Evolutionary conservation across 2,888 invertebrate genomes (phyloP), one percentile per base, ranked within the genome.

Genomic region (Eurytoma californica): DNA sequence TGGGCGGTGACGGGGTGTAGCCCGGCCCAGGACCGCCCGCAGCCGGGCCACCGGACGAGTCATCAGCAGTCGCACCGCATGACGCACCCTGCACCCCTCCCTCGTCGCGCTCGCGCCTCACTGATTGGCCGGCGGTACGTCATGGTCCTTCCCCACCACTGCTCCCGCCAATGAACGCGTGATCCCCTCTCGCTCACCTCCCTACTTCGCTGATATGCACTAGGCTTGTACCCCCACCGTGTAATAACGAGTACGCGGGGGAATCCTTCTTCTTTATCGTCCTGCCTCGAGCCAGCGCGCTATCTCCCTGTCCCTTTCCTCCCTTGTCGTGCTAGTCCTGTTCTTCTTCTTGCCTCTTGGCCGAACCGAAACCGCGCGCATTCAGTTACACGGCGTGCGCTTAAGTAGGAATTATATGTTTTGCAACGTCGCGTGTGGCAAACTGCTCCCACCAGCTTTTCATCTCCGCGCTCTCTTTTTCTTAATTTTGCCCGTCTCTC

Each of bases 1-100:
- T 86, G 87, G 87, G 82, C 81, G 86, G 87, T 85, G 82, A 70
- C 84, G 68, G 82, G 86, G 87, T 83, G 87, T 81, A 72, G 47
- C 77, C 70, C 80, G 51, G 58, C 28, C 49, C 63, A 70, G 66
- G 74, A 83, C 82, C 77, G 84, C 75, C n/a, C 61, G 57, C 2
- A 13, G 30, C 60, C 58, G 13, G 58, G 13, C 9, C 39, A 39
- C 39, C 9, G 39, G 39, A 39, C 39, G 39, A 39, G 39, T 39
- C 39, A 39, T 1, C 39, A 9, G 9, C 39, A 9, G 39, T 39
- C 39, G 39, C 7, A 7, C 39, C 9, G 39, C 39, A 39, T 39
- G 39, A 7, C 39, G 39, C 18, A 39, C 20, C 0, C 20, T 30
- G n/a, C 47, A 13, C 70, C 75, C 76, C 69, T 60, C 78, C 66